Base-by-base conservation (phyloP, 2,797 vertebrate species). In the Danio albolineatus region DNA sequence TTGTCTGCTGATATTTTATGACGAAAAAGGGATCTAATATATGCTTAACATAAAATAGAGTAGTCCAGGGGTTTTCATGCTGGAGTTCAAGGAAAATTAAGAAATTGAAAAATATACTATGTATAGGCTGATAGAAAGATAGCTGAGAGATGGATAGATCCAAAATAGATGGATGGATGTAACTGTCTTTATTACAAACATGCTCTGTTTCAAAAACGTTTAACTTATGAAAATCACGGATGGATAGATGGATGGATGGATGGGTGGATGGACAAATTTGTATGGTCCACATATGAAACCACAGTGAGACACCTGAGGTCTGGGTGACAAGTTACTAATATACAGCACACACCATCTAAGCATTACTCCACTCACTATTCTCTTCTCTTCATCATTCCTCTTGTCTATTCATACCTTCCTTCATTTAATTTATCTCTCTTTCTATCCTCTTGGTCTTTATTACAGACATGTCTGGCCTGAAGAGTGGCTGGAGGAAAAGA, bases 391-490 rank as follows among this genome's bases (percentile, higher is more conserved):
- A 61, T 46, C 38, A 14, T 17, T 54, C 19, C 39, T 10, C 38
- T 21, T 56, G 7, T 53, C 43, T 16, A 12, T 73, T 60, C 44
- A 19, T 65, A 59, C 19, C 36, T 71, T 61, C 43, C 16, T 53
- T 51, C n/a, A 46, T 48, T 48, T 60, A 43, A 4, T 43, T 39
- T 64, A 7, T 60, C 7, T 39, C 43, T 43, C 48, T 71, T 53
- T 56, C 60, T 39, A 44, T 6, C 43, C 21, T 72, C 44, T 54
- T 65, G 49, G 41, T 70, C 51, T 28, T 51, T 1, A 5, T 70
- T 74, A 64, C 62, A 80, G 69, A 77, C 62, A 19, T 17, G 65
- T 74, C 53, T 76, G 57, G 62, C 75, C 51, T 53, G 13, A 28
- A 38, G 53, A 43, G 51, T 57, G 17, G 71, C 61, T 66, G 54